Evolutionary conservation across 30 jellyfish, hydroid and myxozoan species (phyloP), one percentile per base, ranked within the genome.

Genomic region (Turritopsis rubra): DNA sequence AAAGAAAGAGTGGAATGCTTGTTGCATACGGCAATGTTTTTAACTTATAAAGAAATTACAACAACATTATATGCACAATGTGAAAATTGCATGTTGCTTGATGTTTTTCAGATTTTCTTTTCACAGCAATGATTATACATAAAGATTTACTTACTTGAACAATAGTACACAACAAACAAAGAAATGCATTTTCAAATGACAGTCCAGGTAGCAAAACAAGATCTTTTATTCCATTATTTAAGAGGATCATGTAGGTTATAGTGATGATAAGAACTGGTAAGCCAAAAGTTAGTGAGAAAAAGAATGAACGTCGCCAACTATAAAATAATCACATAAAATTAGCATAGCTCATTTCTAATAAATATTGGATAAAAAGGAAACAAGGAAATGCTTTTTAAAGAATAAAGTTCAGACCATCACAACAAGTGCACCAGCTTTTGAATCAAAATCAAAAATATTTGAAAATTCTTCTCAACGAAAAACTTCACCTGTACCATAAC

Each of bases 221-320:
- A 28, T 87, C 98, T 16, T 75, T 65, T 21, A 84, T 65, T 29
- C 66, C 79, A 20, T 86, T 88, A 20, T 87, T 86, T 54, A 79
- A 70, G 74, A 92, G 60, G 18, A 88, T 30, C 93, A 87, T 85
- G 75, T 92, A 92, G 1, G 91, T 77, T 20, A 87, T 73, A 0
- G 89, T 87, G 28, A 92, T 92, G 53, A 88, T 78, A 65, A 92
- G 85, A 29, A 92, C 98, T 16, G 98, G 98, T 28, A 92, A 70
- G 5, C 98, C 98, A 88, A 92, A 87, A 52, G 83, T 81, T 74
- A 92, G 75, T 1, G 98, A 88, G 86, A 88, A 86, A 66, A 92
- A 54, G 84, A 92, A 92, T 5, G 98, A 79, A 25, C 84, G 88
- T 76, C 74, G 81, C 98, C 98, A 92, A 66, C 98, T 92, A 72